These are phyloP conservation scores for Eutolmus rufibarbis DNA, from an alignment of 2,888 invertebrate species.

Conservation along the genomic window DNA sequence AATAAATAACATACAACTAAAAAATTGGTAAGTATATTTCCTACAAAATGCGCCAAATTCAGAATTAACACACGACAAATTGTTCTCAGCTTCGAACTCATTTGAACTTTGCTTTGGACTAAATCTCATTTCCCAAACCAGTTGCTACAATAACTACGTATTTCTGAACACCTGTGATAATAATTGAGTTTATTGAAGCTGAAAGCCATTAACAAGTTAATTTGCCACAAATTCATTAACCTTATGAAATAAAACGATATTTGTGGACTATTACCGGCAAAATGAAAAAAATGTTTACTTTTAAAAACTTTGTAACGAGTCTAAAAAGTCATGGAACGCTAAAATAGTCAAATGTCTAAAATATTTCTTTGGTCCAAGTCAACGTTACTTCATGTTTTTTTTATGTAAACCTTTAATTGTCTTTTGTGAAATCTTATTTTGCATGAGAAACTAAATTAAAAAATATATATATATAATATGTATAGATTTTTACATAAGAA, in stretches of 20 bases:
- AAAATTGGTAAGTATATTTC: too few relatives aligned
- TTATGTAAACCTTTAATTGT: too few relatives aligned
- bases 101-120: not conserved
- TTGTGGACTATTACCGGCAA: not conserved
- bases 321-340: too few relatives aligned
- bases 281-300: not conserved
- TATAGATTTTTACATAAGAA: too few relatives aligned
- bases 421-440: too few relatives aligned
- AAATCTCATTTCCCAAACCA: not conserved
- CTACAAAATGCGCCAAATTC: not conserved
- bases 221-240: not conserved
- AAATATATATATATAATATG: too few relatives aligned
- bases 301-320: not conserved
- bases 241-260: not conserved
- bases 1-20: too few relatives aligned
- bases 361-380: too few relatives aligned
- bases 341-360: too few relatives aligned
- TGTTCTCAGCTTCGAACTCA: not conserved
- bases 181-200: not conserved
- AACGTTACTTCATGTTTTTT: too few relatives aligned
- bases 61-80: not conserved
- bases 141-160: not conserved
- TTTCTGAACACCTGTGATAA: not conserved
- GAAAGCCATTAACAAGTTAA: not conserved
- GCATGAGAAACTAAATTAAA: too few relatives aligned